Conservation (phyloP, 2,888 invertebrate species). For the Perizoma affinitatum region DNA sequence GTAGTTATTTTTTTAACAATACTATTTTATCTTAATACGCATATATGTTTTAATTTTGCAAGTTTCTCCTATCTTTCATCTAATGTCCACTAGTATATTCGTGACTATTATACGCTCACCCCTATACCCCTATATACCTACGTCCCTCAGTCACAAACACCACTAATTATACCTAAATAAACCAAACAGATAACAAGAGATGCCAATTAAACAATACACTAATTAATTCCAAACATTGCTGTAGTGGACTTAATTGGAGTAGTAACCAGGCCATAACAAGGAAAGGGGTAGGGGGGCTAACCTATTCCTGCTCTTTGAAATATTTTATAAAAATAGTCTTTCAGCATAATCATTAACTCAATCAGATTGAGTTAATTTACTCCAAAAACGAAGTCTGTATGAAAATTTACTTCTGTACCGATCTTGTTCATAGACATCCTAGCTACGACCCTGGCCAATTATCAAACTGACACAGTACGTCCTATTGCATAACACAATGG, state of each 20-base stretch:
- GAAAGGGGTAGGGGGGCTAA: constrained; percentile 6
- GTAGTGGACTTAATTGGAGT: constrained; percentile 83
- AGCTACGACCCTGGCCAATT: constrained; percentile 38
- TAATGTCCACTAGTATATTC: constrained; percentile 1
- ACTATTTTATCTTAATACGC: too few relatives aligned
- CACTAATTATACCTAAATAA: constrained; percentile 81
- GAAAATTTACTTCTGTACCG: too few relatives aligned
- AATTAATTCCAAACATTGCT: constrained; percentile 84
- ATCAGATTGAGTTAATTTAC: too few relatives aligned
- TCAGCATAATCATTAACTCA: too few relatives aligned
- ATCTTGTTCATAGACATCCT: neutral
- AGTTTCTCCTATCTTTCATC: neutral
- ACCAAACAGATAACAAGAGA: constrained; percentile 84
- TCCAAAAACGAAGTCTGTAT: too few relatives aligned
- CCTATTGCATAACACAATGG: constrained; percentile 54
- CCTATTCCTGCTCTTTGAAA: neutral
- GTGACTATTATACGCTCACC: neutral
- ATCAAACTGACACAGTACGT: constrained; percentile 54
- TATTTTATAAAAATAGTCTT: neutral
- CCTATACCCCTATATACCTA: constrained; percentile 7
- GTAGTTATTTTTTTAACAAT: too few relatives aligned
- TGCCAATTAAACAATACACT: constrained; percentile 84
- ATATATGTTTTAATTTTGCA: too few relatives aligned
- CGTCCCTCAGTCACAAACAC: constrained; percentile 74
- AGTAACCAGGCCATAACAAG: constrained; percentile 44